Percentiles rank a stretch among this genome's conserved stretches.
These are phyloP conservation scores for Deilephila porcellus DNA, from an alignment of 2,888 invertebrate species.

Conservation along the genomic window DNA sequence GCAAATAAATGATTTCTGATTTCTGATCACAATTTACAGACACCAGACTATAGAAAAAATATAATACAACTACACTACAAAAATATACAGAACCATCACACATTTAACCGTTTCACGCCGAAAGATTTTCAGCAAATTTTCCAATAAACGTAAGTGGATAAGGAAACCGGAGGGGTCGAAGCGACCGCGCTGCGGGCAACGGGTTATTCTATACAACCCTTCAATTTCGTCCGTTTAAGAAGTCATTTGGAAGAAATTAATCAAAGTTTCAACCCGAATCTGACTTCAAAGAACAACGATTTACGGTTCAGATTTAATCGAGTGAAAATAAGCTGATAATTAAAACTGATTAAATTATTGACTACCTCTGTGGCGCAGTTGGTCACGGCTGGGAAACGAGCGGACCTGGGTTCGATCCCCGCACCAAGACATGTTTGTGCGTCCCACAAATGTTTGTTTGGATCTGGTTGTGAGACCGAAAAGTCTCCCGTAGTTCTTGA, in stretches of 20 bases:
- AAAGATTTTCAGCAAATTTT: not conserved
- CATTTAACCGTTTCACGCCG: not conserved
- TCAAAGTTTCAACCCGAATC: constrained; percentile 29
- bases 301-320: not conserved
- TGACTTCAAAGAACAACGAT: constrained; percentile 6
- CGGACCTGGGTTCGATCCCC: too few species aligned
- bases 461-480: too few species aligned
- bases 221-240: constrained; percentile 31
- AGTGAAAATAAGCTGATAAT: not conserved
- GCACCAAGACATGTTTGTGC: too few species aligned
- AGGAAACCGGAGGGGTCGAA: not conserved
- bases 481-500: too few species aligned
- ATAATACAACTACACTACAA: not conserved
- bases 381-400: too few species aligned
- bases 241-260: constrained; percentile 32
- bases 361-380: too few species aligned
- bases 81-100: constrained; percentile 1
- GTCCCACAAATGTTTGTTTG: too few species aligned
- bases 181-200: not conserved
- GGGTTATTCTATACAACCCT: constrained; percentile 21
- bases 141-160: not conserved
- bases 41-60: too few species aligned
- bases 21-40: too few species aligned
- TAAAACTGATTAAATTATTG: too few species aligned
- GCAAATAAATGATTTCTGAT: too few species aligned